Conservation (phyloP, 2,113 vertebrate species). For the Stictonetta naevosa region DNA sequence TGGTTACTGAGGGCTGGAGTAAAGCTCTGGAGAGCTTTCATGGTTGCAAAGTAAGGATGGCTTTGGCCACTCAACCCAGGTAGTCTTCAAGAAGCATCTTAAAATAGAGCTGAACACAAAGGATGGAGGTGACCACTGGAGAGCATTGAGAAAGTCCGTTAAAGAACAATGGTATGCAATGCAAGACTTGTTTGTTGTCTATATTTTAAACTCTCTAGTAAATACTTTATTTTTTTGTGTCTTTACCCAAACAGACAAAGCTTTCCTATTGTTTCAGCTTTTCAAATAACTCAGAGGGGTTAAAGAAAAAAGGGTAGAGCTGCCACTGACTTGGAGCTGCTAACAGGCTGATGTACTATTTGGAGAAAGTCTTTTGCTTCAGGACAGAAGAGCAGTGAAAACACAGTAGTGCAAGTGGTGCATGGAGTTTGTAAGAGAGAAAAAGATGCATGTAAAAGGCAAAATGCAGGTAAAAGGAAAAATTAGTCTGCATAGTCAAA, state of each 20-base stretch:
- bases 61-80: not conserved
- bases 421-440: not conserved
- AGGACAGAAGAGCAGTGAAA: not conserved
- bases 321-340: not conserved
- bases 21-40: not conserved
- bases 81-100: not conserved
- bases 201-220: not conserved
- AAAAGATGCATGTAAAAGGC: not conserved
- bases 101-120: not conserved
- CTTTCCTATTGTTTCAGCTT: not conserved
- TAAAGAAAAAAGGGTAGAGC: not conserved
- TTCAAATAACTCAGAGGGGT: not conserved
- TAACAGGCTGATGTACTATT: not conserved
- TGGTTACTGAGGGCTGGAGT: not conserved
- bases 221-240: not conserved
- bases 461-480: not conserved
- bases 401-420: not conserved
- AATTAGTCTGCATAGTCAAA: not conserved
- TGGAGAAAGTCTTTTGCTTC: not conserved
- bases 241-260: not conserved
- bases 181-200: not conserved
- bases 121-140: not conserved
- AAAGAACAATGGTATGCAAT: not conserved
- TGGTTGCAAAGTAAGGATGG: not conserved
- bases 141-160: fast-evolving